phyloP scores from a whole-genome alignment of 2,113 vertebrate genomes.

The Pyxicephalus adspersus region DNA sequence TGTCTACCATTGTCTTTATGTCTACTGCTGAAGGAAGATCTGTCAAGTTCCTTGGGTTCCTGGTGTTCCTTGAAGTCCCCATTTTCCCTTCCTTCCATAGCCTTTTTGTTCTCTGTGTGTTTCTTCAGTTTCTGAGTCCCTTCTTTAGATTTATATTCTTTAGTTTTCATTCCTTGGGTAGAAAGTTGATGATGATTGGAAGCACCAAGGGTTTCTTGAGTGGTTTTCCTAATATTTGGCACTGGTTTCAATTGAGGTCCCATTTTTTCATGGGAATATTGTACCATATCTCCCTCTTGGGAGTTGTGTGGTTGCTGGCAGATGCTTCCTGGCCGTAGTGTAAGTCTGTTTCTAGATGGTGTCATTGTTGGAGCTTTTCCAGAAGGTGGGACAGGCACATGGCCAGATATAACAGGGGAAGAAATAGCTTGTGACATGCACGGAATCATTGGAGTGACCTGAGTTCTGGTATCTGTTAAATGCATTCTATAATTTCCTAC shows the following conservation, averaged over 20 bases:
- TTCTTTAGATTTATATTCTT: not conserved
- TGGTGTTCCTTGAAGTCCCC: not conserved
- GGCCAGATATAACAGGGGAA: constrained; percentile 7
- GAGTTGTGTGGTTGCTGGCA: constrained; percentile 51
- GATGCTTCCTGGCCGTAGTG: constrained; percentile 10
- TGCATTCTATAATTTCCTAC: not conserved
- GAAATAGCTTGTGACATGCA: not conserved
- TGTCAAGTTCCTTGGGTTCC: not conserved
- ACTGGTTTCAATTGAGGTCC: constrained; percentile 8
- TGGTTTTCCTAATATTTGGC: constrained; percentile 29
- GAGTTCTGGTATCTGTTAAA: not conserved
- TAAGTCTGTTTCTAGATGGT: constrained; percentile 61
- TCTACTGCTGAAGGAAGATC: not conserved
- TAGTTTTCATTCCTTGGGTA: not conserved
- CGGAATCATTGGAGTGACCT: not conserved
- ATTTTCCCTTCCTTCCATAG: constrained; percentile 13
- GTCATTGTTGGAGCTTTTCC: constrained; percentile 61
- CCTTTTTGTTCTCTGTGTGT: not conserved
- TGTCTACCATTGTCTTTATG: fast-evolving
- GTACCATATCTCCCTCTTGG: constrained; percentile 2
- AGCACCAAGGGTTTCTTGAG: constrained; percentile 6
- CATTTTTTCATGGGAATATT: not conserved
- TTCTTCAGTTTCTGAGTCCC: not conserved
- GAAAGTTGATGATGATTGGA: not conserved
- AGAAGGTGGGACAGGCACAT: constrained; percentile 60